Evolutionary conservation across 1,140 invertebrate species (phyloP).

Genomic region (Zaprionus inermis): DNA sequence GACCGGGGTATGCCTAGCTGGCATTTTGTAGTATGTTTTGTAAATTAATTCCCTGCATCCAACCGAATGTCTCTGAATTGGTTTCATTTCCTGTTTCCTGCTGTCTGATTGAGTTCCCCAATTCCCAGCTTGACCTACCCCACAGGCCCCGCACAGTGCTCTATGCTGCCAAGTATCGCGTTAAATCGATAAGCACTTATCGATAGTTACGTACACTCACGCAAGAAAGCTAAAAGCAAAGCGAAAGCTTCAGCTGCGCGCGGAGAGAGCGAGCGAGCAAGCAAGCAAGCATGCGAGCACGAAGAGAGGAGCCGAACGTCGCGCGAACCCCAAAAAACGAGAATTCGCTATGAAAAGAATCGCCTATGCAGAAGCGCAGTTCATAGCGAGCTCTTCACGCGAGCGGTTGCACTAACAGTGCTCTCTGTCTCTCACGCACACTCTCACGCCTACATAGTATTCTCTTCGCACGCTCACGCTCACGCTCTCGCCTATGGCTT

Average conservation of each 20-base stretch:
- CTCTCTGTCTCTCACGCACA: neutral
- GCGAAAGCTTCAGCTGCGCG: neutral
- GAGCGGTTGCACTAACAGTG: constrained; percentile 29
- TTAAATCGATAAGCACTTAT: neutral
- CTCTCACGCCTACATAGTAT: neutral
- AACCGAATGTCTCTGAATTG: neutral
- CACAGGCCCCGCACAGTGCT: neutral
- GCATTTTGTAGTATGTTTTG: neutral
- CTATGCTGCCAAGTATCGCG: too few relatives aligned
- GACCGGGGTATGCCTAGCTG: neutral
- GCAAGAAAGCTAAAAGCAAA: constrained; percentile 10
- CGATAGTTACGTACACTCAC: neutral
- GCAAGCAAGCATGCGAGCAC: neutral
- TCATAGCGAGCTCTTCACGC: constrained; percentile 26
- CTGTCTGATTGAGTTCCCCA: constrained; percentile 25
- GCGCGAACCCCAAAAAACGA: constrained; percentile 2
- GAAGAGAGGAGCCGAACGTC: constrained; percentile 7
- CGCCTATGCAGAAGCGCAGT: constrained; percentile 26
- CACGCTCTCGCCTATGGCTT: neutral
- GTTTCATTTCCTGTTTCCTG: constrained; percentile 12
- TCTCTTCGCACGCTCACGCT: neutral
- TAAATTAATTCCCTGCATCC: neutral
- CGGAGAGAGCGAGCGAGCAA: neutral
- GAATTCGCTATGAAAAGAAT: constrained; percentile 25
- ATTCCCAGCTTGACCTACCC: neutral